Evolutionary conservation across 2,888 invertebrate genomes (phyloP), one percentile per base, ranked within the genome.

Genomic region (Orthosia incerta): DNA sequence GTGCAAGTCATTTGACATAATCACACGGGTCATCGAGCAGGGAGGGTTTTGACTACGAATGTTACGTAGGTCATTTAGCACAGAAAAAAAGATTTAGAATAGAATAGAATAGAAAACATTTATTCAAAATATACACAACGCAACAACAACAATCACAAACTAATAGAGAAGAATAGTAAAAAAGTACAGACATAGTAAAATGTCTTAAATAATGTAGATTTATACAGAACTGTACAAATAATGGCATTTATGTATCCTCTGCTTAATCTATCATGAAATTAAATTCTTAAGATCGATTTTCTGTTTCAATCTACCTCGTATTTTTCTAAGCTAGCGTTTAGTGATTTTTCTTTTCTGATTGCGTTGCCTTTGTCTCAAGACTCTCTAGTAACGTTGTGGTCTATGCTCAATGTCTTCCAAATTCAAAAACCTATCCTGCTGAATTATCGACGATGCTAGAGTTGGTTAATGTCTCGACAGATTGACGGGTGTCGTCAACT

Each of bases 401-500:
- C 4, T 39, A 39, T 7, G 13, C 15, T 18, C 16, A 4, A 51
- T 13, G 15, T 26, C 39, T 51, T 26, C 50, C 20, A 75, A 74
- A 69, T 65, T 65, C 51, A 2, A 71, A 70, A 51, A 18, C 15
- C 4, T 71, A 39, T 55, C 62, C 23, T 31, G 11, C 51, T 64
- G 26, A 74, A 79, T 79, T 64, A 66, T 71, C 4, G 56, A 74
- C 9, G 59, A 53, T 23, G 50, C 23, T 55, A 61, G 53, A 64
- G 53, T 62, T 60, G 53, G 59, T 45, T 74, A 23, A 50, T 56
- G 60, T 50, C 18, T 64, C 26, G 57, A 62, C 12, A 53, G 80
- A 76, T 71, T 71, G 76, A 71, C 71, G 39, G 71, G 55, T 80
- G 76, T 68, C 71, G 12, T 31, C 50, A n/a, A 66, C 57, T 79